These are phyloP conservation scores for Caenorhabditis sp. DNA, from an alignment of 2,888 invertebrate genomes.

Conservation along the genomic window DNA sequence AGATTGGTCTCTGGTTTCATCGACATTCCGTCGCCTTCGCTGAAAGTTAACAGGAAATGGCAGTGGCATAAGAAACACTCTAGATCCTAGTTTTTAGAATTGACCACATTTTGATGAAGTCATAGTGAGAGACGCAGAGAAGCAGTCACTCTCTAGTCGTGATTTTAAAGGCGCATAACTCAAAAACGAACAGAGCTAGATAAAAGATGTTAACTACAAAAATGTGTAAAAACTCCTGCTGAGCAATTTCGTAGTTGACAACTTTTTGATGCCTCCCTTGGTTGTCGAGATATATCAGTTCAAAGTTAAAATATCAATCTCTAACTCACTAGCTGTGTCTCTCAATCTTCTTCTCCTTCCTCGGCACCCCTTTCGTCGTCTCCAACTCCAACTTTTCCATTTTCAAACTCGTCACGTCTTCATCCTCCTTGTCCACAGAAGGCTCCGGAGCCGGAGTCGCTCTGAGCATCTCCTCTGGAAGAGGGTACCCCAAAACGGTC, in stretches of 20 bases:
- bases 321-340: slow-evolving; percentile 64
- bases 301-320: neutral
- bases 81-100: too few relatives aligned
- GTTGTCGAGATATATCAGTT: too few relatives aligned
- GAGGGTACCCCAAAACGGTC: slow-evolving; percentile 68
- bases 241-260: too few relatives aligned
- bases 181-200: neutral
- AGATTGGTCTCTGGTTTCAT: slow-evolving; percentile 60
- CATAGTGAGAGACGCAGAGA: too few relatives aligned
- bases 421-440: neutral
- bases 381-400: slow-evolving; percentile 17
- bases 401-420: slow-evolving; percentile 19
- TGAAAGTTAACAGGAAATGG: too few relatives aligned
- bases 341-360: slow-evolving; percentile 45
- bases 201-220: too few relatives aligned
- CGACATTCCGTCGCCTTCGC: slow-evolving; percentile 76
- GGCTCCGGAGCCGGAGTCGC: slow-evolving; percentile 10
- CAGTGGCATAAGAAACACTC: too few relatives aligned
- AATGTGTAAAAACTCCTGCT: too few relatives aligned
- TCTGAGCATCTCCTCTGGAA: slow-evolving; percentile 58
- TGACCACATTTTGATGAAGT: too few relatives aligned
- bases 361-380: slow-evolving; percentile 10
- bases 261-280: too few relatives aligned
- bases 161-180: slow-evolving; percentile 1
- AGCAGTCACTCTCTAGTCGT: too few relatives aligned